Conservation (phyloP, 2,797 vertebrate species). For the Neosalanx taihuensis region DNA sequence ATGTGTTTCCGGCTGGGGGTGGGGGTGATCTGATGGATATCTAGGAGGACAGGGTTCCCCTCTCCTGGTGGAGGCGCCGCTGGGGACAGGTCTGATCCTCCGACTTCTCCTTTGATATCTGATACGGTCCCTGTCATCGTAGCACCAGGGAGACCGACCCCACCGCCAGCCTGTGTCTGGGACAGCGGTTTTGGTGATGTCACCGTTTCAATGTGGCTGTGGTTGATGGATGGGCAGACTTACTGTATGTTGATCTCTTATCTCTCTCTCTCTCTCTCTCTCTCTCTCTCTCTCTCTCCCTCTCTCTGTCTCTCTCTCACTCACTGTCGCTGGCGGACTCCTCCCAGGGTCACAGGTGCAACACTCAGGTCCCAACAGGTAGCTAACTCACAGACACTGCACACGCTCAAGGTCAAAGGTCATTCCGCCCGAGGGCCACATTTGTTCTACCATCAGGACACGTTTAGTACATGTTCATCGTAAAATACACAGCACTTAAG, state of each 20-base stretch:
- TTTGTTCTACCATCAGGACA: slow-evolving; percentile 44
- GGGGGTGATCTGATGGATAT: slow-evolving; percentile 45
- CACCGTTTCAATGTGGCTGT: not conserved
- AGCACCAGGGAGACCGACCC: too few species aligned
- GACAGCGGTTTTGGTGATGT: too few species aligned
- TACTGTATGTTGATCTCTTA: not conserved
- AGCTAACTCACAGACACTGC: slow-evolving; percentile 43
- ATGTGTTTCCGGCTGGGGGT: slow-evolving; percentile 24
- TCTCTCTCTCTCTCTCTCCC: slow-evolving; percentile 38
- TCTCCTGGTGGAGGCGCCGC: slow-evolving; percentile 9
- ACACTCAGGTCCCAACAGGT: slow-evolving; percentile 59
- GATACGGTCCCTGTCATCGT: too few species aligned
- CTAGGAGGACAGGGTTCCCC: slow-evolving; percentile 24
- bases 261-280: slow-evolving; percentile 40
- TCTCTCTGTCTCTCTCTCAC: not conserved
- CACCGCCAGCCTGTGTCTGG: too few species aligned
- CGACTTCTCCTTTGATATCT: too few species aligned
- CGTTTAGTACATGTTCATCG: slow-evolving; percentile 32
- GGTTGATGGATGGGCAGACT: slow-evolving; percentile 12
- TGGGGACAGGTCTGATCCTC: too few species aligned
- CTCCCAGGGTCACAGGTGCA: slow-evolving; percentile 52
- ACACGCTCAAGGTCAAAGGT: slow-evolving; percentile 58
- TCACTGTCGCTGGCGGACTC: not conserved
- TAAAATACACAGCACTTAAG: slow-evolving; percentile 39
- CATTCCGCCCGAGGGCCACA: slow-evolving; percentile 47